These are phyloP conservation scores for Sinella curviseta DNA, from an alignment of 1,140 invertebrate species.

Conservation along the genomic window DNA sequence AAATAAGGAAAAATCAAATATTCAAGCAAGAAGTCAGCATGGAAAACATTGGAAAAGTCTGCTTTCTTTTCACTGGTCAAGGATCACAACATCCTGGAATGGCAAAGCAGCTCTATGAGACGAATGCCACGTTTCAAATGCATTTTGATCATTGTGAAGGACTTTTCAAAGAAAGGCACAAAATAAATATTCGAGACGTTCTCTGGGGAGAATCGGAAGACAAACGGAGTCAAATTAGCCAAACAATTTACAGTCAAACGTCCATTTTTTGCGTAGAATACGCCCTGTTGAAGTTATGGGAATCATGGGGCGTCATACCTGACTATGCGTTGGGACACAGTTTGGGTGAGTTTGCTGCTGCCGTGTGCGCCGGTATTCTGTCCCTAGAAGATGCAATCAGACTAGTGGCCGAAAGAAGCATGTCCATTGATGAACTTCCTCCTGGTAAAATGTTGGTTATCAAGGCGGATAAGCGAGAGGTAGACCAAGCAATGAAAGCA, in stretches of 20 bases:
- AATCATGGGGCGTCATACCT: constrained; percentile 37
- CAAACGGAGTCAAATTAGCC: background rate
- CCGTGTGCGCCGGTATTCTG: constrained; percentile 33
- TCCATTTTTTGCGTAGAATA: constrained; percentile 41
- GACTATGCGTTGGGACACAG: constrained; percentile 39
- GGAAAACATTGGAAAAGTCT: constrained; percentile 21
- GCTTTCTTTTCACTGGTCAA: constrained; percentile 42
- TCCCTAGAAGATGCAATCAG: constrained; percentile 29
- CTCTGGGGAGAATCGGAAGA: background rate
- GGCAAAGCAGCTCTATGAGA: constrained; percentile 34
- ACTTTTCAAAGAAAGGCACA: constrained; percentile 12
- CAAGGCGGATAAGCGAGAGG: background rate
- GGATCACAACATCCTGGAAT: constrained; percentile 41
- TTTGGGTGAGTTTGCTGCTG: constrained; percentile 41
- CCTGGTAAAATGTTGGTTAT: constrained; percentile 40
- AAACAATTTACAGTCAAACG: constrained; percentile 41
- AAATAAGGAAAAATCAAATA: constrained; percentile 22
- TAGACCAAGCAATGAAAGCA: background rate
- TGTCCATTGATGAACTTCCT: constrained; percentile 29
- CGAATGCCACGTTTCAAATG: constrained; percentile 25
- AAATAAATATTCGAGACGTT: background rate
- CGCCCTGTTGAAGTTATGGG: constrained; percentile 32
- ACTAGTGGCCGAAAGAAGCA: constrained; percentile 27
- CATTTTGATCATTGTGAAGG: constrained; percentile 24
- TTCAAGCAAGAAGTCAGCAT: background rate